phyloP scores from a whole-genome alignment of 1,140 invertebrate genomes.

The Cotesia glomerata region DNA sequence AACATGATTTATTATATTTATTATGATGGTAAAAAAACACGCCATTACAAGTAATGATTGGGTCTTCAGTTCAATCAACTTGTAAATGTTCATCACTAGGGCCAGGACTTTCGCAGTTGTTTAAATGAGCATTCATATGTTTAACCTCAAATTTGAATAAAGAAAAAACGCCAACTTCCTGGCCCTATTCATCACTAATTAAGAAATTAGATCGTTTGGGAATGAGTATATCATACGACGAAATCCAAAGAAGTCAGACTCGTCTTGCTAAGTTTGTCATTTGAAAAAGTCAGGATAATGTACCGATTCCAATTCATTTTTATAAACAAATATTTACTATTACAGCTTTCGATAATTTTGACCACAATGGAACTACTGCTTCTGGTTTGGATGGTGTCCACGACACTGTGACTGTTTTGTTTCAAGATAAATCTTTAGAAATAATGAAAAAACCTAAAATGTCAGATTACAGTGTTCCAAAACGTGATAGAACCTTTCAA shows the following conservation, averaged over 20 bases:
- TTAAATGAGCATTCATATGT: too few species aligned
- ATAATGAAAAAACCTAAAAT: not conserved
- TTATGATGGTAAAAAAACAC: constrained; percentile 6
- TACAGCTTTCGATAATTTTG: constrained; percentile 35
- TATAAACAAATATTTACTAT: constrained; percentile 24
- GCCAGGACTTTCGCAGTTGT: too few species aligned
- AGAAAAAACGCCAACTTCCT: too few species aligned
- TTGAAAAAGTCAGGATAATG: not conserved
- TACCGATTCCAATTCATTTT: constrained; percentile 32
- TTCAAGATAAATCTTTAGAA: constrained; percentile 2
- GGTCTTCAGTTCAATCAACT: constrained; percentile 12
- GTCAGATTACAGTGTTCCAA: not conserved
- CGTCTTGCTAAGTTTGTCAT: constrained; percentile 24
- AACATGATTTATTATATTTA: too few species aligned
- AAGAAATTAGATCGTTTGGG: constrained; percentile 23
- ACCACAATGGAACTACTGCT: constrained; percentile 30
- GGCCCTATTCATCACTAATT: too few species aligned
- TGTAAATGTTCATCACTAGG: constrained; percentile 11
- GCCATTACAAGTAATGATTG: constrained; percentile 21
- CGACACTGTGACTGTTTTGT: constrained; percentile 27
- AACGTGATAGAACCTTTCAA: not conserved
- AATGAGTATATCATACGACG: constrained; percentile 28
- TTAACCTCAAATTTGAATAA: too few species aligned
- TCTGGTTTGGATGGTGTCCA: constrained; percentile 30
- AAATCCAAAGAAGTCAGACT: constrained; percentile 20